Evolutionary conservation across 2,797 vertebrate species (phyloP).

Genomic region (Hippopotamyrus pictus): DNA sequence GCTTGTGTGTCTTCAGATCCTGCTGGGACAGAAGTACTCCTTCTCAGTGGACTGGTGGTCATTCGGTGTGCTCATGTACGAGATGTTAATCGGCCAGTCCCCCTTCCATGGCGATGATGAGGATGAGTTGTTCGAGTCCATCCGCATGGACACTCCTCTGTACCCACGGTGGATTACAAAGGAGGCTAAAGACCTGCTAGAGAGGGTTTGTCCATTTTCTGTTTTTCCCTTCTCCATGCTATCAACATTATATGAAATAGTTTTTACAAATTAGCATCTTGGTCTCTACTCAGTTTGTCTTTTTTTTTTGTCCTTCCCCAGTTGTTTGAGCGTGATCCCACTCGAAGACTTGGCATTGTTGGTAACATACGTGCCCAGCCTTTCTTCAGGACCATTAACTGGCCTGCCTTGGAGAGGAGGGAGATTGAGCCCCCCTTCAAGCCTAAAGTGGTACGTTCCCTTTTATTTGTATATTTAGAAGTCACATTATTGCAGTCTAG

Average conservation of each 20-base stretch:
- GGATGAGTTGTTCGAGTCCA: slow-evolving; percentile 94
- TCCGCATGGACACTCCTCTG: slow-evolving; percentile 86
- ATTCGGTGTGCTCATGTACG: slow-evolving; percentile 90
- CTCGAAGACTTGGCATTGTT: slow-evolving; percentile 76
- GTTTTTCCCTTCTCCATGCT: not conserved
- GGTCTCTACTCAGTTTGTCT: not conserved
- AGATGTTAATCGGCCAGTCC: slow-evolving; percentile 97
- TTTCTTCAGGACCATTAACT: slow-evolving; percentile 90
- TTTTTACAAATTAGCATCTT: not conserved
- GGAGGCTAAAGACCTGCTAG: slow-evolving; percentile 85
- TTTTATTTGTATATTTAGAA: not conserved
- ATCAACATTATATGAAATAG: not conserved
- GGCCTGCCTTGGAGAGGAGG: slow-evolving; percentile 76
- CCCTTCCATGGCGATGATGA: slow-evolving; percentile 97
- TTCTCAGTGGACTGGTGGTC: slow-evolving; percentile 99
- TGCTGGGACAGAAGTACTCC: slow-evolving; percentile 84
- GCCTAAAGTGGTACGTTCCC: slow-evolving; percentile 87
- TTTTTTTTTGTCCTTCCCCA: slow-evolving; percentile 42
- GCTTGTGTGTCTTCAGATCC: slow-evolving; percentile 64
- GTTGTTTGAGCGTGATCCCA: slow-evolving; percentile 88
- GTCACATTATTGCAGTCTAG: not conserved
- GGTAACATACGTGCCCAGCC: slow-evolving; percentile 76
- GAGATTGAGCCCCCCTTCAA: slow-evolving; percentile 86
- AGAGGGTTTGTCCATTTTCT: slow-evolving; percentile 65
- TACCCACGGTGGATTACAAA: slow-evolving; percentile 95